Percentiles rank a stretch among this genome's conserved stretches.
Conservation (phyloP, 92 coral and sea anemone species). For the Umimayanthus chanpuru region DNA sequence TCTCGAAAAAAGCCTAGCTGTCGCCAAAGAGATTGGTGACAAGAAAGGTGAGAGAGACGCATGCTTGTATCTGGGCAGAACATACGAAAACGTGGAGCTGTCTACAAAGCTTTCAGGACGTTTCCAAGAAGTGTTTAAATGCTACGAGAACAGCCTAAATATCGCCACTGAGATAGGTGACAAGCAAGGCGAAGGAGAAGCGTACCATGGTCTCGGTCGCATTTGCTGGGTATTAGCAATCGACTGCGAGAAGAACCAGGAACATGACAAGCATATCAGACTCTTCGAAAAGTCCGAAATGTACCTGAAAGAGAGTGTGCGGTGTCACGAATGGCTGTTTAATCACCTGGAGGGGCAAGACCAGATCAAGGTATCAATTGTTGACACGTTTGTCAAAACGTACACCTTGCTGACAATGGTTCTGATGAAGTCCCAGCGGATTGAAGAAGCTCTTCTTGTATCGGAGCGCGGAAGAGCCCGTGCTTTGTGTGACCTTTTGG, state of each 20-base stretch:
- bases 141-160: no score
- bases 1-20: no score
- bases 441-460: slow-evolving; percentile 45
- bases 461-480: slow-evolving; percentile 49
- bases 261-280: not conserved
- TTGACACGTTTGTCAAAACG: slow-evolving; percentile 7
- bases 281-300: not conserved
- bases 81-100: no score
- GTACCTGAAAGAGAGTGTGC: slow-evolving; percentile 2
- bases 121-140: no score
- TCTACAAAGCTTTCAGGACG: no score
- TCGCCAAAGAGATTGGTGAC: no score
- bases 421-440: slow-evolving; percentile 20
- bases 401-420: slow-evolving; percentile 9
- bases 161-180: slow-evolving; percentile 7
- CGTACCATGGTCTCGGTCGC: slow-evolving; percentile 8
- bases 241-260: not conserved
- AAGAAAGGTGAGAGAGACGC: no score
- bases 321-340: slow-evolving; percentile 33
- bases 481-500: slow-evolving; percentile 31
- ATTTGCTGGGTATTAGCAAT: not conserved
- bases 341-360: slow-evolving; percentile 25
- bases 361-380: slow-evolving; percentile 30
- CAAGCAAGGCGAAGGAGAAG: slow-evolving; percentile 5
- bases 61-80: no score